Evolutionary conservation across 2,113 vertebrate genomes (phyloP).

Genomic region (Oplegnathus fasciatus): DNA sequence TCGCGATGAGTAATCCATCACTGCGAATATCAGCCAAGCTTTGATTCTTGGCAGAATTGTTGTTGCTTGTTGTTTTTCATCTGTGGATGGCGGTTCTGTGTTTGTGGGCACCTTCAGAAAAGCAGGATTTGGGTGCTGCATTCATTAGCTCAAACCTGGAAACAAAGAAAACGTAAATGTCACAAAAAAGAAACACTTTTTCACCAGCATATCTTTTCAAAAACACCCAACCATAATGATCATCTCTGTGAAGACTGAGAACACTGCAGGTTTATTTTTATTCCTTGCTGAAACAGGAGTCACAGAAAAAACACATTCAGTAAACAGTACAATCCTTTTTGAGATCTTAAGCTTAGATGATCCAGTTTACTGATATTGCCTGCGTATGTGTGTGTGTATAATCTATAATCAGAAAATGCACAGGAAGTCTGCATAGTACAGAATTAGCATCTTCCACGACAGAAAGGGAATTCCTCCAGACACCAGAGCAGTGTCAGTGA

Average conservation of each 20-base stretch:
- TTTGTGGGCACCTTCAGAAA: background rate
- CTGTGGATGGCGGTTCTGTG: background rate
- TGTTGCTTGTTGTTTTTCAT: background rate
- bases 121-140: background rate
- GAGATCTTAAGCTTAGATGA: background rate
- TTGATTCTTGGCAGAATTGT: background rate
- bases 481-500: background rate
- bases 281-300: background rate
- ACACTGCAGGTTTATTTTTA: background rate
- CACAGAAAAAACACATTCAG: background rate
- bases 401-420: background rate
- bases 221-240: background rate
- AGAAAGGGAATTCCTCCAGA: background rate
- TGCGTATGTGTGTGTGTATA: background rate
- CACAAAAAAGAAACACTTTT: background rate
- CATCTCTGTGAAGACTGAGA: background rate
- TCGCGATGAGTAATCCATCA: constrained; percentile 12
- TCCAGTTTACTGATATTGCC: background rate
- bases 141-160: background rate
- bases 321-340: background rate
- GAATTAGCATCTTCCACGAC: background rate
- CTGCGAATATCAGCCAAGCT: background rate
- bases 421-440: background rate
- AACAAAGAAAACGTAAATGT: background rate
- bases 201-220: background rate